These are phyloP conservation scores for Hypotaenidia okinawae DNA, from an alignment of 2,797 vertebrate genomes.

Conservation along the genomic window DNA sequence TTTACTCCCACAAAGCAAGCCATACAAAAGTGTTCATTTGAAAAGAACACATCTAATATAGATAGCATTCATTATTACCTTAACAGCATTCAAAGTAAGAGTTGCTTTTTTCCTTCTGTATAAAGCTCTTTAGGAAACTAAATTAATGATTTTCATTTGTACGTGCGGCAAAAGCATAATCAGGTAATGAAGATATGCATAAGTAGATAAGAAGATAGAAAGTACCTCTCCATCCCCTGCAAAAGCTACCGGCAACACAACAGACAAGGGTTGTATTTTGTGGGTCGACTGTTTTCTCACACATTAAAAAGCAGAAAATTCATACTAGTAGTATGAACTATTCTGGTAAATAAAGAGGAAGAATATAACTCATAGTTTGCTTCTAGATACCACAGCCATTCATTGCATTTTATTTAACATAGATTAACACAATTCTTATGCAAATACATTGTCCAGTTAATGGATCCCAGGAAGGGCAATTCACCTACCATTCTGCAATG, in stretches of 20 bases:
- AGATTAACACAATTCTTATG: not conserved
- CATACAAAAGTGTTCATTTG: not conserved
- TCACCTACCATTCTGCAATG: not conserved
- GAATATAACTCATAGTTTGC: not conserved
- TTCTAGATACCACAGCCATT: not conserved
- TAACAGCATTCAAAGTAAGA: not conserved
- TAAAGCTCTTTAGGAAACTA: not conserved
- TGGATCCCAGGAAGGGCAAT: not conserved
- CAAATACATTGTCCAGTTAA: not conserved
- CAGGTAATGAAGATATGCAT: not conserved
- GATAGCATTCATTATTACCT: not conserved
- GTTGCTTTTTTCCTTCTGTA: not conserved
- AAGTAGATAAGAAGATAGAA: not conserved
- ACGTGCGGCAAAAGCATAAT: not conserved
- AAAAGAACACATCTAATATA: not conserved
- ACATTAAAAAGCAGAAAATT: not conserved
- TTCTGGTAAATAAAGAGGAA: not conserved
- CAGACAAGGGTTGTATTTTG: not conserved
- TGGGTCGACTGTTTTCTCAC: not conserved
- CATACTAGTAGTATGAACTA: not conserved
- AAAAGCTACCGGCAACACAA: not conserved
- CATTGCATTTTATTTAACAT: not conserved
- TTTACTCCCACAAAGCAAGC: not conserved
- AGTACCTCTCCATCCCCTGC: not conserved
- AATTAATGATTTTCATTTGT: not conserved